These are phyloP conservation scores for Xestobium rufovillosum DNA, from an alignment of 2,888 invertebrate species.

Conservation along the genomic window DNA sequence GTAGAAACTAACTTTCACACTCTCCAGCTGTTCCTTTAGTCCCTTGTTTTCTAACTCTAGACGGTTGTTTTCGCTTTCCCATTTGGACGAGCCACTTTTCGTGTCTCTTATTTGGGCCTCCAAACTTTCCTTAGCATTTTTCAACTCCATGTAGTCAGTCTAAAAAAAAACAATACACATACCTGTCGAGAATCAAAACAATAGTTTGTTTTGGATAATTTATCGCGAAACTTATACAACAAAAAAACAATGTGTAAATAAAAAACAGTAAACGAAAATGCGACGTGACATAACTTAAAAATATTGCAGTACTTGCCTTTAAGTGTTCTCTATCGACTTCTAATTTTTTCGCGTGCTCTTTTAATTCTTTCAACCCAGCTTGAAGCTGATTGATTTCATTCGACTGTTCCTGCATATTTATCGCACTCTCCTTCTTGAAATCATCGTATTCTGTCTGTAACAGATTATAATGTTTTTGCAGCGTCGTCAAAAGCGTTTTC, in stretches of 20 bases:
- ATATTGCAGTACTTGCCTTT: slow-evolving; percentile 37
- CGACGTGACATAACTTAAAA: slow-evolving; percentile 21
- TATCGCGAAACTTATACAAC: too few species aligned
- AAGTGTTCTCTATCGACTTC: slow-evolving; percentile 37
- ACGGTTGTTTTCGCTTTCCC: slow-evolving; percentile 32
- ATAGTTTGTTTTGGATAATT: too few species aligned
- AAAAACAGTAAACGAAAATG: slow-evolving; percentile 9
- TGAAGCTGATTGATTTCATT: slow-evolving; percentile 46
- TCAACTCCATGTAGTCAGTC: slow-evolving; percentile 36
- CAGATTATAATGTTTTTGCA: slow-evolving; percentile 50
- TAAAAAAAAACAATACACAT: too few species aligned
- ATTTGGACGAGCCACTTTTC: slow-evolving; percentile 29
- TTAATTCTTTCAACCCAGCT: slow-evolving; percentile 43
- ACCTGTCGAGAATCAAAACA: too few species aligned
- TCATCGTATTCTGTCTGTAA: slow-evolving; percentile 48
- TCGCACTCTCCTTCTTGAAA: slow-evolving; percentile 45
- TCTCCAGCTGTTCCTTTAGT: slow-evolving; percentile 30
- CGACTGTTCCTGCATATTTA: slow-evolving; percentile 43
- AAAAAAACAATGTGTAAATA: slow-evolving; percentile 12
- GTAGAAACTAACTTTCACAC: slow-evolving; percentile 32
- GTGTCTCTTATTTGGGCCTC: slow-evolving; percentile 30
- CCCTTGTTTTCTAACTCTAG: slow-evolving; percentile 33
- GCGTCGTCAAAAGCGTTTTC: slow-evolving; percentile 47
- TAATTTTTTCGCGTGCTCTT: slow-evolving; percentile 44
- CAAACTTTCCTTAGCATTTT: slow-evolving; percentile 36